A percentile compares a stretch with the other conserved stretches of the same genome.
Conservation (phyloP, 2,888 invertebrate genomes). For the Apamea crenata region DNA sequence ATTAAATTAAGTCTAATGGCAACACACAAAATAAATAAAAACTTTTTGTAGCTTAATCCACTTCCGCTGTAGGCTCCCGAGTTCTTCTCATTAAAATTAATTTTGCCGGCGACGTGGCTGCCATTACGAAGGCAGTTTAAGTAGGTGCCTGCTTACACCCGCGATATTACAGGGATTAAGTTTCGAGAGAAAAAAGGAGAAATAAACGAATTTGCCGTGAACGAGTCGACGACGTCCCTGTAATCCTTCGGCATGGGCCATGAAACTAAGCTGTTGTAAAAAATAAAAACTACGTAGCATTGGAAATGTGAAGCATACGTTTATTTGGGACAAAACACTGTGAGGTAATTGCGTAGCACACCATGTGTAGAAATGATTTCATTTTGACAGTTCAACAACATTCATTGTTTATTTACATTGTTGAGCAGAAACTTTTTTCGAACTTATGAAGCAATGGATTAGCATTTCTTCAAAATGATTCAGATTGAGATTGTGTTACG, state of each 20-base stretch:
- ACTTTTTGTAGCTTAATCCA: slow-evolving; percentile 50
- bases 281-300: background rate
- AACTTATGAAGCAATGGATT: too few species aligned
- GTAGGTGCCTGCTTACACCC: slow-evolving; percentile 66
- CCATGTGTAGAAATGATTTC: too few species aligned
- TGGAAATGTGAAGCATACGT: background rate
- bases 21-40: slow-evolving; percentile 54
- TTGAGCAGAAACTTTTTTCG: too few species aligned
- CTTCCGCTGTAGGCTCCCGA: slow-evolving; percentile 44
- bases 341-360: too few species aligned
- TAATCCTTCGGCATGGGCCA: slow-evolving; percentile 73
- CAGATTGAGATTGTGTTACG: too few species aligned
- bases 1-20: slow-evolving; percentile 53
- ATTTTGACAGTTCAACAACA: too few species aligned
- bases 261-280: slow-evolving; percentile 13
- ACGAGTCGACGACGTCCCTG: slow-evolving; percentile 70
- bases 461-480: too few species aligned
- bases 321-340: background rate
- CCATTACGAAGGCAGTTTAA: slow-evolving; percentile 61
- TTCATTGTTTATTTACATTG: too few species aligned
- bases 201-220: slow-evolving; percentile 79
- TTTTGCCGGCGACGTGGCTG: slow-evolving; percentile 58
- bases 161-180: slow-evolving; percentile 77
- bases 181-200: slow-evolving; percentile 76
- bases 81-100: slow-evolving; percentile 68